Conservation (phyloP, 2,797 vertebrate species). For the Dicrostonyx torquatus region DNA sequence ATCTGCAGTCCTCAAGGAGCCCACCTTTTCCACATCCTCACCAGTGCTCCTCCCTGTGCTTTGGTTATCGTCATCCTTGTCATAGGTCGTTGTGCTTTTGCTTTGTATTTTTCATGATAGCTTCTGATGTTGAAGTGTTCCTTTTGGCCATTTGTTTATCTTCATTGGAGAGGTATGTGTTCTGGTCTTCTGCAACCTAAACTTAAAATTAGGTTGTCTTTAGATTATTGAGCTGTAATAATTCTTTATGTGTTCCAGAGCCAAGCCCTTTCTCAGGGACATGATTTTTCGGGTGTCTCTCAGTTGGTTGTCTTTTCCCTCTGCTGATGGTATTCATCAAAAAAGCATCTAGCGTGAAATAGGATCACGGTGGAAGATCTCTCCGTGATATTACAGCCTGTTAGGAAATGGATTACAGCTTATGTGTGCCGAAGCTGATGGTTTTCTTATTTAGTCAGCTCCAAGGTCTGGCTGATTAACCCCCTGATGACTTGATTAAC, state of each 20-base stretch:
- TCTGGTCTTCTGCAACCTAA: neutral
- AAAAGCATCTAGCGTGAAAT: neutral
- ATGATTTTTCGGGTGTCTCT: neutral
- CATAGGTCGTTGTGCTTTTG: neutral
- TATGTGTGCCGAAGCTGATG: neutral
- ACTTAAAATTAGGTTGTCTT: neutral
- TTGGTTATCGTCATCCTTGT: neutral
- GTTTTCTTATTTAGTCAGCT: no score
- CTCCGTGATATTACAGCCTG: neutral
- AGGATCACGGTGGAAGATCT: constrained; percentile 12
- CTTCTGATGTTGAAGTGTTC: neutral
- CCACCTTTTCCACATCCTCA: no score
- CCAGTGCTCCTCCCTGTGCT: neutral
- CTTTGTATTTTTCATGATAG: neutral
- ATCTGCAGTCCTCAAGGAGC: neutral
- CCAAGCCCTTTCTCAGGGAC: neutral
- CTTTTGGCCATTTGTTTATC: neutral
- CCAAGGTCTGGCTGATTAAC: neutral
- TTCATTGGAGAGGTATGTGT: neutral
- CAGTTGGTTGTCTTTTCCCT: neutral
- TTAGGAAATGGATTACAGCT: neutral
- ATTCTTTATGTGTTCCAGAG: neutral
- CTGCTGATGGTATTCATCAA: constrained; percentile 1
- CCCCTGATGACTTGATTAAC: no score
- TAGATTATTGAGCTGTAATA: neutral